phyloP scores from a whole-genome alignment of 2,797 vertebrate species.

The Geotrypetes seraphini region DNA sequence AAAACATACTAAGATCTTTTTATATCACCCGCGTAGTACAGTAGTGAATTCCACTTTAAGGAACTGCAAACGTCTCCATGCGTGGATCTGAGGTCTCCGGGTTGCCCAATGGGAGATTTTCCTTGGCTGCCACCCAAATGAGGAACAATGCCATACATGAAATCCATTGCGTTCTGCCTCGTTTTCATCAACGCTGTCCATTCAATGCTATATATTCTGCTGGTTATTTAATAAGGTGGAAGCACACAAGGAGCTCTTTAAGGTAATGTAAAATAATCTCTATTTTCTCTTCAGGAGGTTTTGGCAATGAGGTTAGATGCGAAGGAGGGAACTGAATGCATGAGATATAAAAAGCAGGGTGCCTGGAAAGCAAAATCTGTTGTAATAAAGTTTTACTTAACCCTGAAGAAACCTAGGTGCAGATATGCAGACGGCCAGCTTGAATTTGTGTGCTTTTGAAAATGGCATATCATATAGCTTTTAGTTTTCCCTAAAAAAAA shows the following conservation, averaged over 20 bases:
- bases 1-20: no score
- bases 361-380: constrained; percentile 23
- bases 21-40: no score
- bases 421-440: constrained; percentile 30
- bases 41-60: no score
- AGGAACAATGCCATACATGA: constrained; percentile 10
- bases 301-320: constrained; percentile 33
- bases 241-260: constrained; percentile 35
- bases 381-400: constrained; percentile 36
- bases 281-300: constrained; percentile 41
- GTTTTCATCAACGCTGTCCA: constrained; percentile 31
- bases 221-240: constrained; percentile 36
- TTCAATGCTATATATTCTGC: constrained; percentile 34
- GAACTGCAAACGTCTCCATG: no score
- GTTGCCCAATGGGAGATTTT: constrained; percentile 14
- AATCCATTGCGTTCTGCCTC: constrained; percentile 26
- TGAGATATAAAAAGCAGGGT: constrained; percentile 31
- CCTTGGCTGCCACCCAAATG: constrained; percentile 19
- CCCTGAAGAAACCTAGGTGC: constrained; percentile 28
- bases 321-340: constrained; percentile 23
- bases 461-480: constrained; percentile 33
- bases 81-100: no score
- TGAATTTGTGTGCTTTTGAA: constrained; percentile 30
- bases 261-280: constrained; percentile 41
- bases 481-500: constrained; percentile 12